Evolutionary conservation across 2,113 vertebrate species (phyloP), one percentile per base, ranked within the genome.

Genomic region (Cyprinodon brontotheroides): DNA sequence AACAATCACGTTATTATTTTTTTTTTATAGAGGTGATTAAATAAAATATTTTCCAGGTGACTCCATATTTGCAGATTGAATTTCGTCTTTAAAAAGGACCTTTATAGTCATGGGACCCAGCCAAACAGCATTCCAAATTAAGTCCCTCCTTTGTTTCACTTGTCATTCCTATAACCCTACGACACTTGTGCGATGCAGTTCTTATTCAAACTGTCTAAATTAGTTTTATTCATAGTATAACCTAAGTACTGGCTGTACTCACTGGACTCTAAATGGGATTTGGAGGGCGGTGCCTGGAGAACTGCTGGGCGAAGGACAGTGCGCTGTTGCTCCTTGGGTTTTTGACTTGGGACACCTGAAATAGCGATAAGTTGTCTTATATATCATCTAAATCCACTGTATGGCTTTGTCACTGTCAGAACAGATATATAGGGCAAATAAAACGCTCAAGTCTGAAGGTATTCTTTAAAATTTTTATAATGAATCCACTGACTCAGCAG

Each of bases 271-370:
- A 96, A 88, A 85, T 97, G 95, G 62, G 93, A 91, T 91, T 97
- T 98, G 2, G 95, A 95, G 82, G 96, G 95, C 0, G 97, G 98
- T 8, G 98, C 95, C 84, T 99, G 98, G 29, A 99, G 87, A 37
- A 99, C 95, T 3, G 98, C 98, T 0, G 98, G 98, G 81, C 98
- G 96, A 71, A 99, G 94, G 69, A 99, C 98, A 6, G 96, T 98
- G 53, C 97, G 96, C 82, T 97, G 97, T 89, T 96, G 97, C 47
- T 99, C 97, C 94, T 98, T 98, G 61, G 97, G 97, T 88, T 98
- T 99, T 91, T 98, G 98, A 94, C 96, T 98, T 0, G 98, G 98
- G 75, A 99, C 87, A 78, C 97, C 97, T 99, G 93, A 39, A 94
- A 93, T 80, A 92, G 61, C 93, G 73, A 70, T 81, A 87, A 85